These are phyloP conservation scores for Acestrorhynchus altus DNA, from an alignment of 2,797 vertebrate species.

Conservation along the genomic window DNA sequence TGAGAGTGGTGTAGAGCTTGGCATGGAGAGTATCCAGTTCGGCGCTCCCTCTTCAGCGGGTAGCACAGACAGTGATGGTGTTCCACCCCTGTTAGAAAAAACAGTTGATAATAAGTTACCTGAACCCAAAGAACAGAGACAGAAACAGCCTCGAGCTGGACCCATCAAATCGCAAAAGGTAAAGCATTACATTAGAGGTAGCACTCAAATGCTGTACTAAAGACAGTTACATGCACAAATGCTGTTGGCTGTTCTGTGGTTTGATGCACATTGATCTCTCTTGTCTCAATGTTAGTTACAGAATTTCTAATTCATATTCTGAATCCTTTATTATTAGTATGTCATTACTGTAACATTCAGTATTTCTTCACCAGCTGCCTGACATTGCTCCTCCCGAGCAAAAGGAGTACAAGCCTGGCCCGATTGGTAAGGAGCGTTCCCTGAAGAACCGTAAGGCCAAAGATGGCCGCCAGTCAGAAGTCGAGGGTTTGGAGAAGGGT, in stretches of 20 bases:
- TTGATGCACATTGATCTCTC: no score
- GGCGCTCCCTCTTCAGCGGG: slow-evolving; percentile 94
- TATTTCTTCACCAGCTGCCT: slow-evolving; percentile 81
- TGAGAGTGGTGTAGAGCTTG: slow-evolving; percentile 86
- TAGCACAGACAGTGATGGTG: slow-evolving; percentile 91
- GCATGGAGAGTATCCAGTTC: slow-evolving; percentile 96
- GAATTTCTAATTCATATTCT: no score
- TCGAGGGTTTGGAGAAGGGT: slow-evolving; percentile 87
- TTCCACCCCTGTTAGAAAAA: slow-evolving; percentile 86
- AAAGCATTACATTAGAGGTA: slow-evolving; percentile 37
- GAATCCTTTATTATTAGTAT: no score
- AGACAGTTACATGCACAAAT: no score
- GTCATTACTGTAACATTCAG: neutral
- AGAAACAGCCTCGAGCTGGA: slow-evolving; percentile 94
- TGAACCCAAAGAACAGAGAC: slow-evolving; percentile 97
- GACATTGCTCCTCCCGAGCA: slow-evolving; percentile 91
- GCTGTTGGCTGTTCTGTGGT: no score
- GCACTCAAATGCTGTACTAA: no score
- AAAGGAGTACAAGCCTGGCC: slow-evolving; percentile 98
- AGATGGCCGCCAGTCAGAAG: slow-evolving; percentile 89
- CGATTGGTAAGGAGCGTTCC: slow-evolving; percentile 97
- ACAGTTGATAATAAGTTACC: slow-evolving; percentile 86
- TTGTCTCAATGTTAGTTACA: no score
- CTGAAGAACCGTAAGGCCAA: slow-evolving; percentile 97
- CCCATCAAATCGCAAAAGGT: slow-evolving; percentile 98